Base-by-base conservation (phyloP, 2,888 invertebrate genomes). In the Notodonta ziczac region DNA sequence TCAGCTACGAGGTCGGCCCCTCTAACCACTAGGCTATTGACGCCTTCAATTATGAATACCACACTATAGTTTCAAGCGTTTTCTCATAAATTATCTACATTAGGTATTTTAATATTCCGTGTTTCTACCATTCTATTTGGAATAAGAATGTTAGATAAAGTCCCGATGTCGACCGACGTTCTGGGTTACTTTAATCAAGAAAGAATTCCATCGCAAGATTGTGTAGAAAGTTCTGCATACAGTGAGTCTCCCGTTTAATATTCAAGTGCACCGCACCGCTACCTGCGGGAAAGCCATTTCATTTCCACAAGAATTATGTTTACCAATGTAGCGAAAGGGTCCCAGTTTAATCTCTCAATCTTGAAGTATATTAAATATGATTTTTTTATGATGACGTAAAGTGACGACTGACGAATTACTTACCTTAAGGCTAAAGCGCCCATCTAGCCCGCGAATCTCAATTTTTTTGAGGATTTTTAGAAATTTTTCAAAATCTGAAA, bases 231-330 rank as follows among this genome's bases (percentile, higher is more conserved):
- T 7, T 16, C 9, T 50, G 50, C 50, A 16, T 50, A 42, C 42
- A 46, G 46, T n/a, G n/a, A n/a, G 46, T 35, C 32, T 32, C 50
- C 16, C 24, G 52, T 52, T 52, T 52, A 52, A 52, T 52, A 52
- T 52, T 32, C 10, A 50, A 50, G 50, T 50, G 50, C 50, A 50
- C 16, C 16, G 5, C 52, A 13, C 52, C 52, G 52, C 4, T 52
- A 52, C 32, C 24, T 35, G 32, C 24, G 52, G 32, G 52, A 32
- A 52, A 52, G 32, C 52, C 52, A 32, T 52, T 32, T 12, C 32
- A 52, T 52, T 52, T 32, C 32, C 52, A 32, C 32, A 32, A 13
- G 16, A 52, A 52, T 24, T 0, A 32, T 52, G 52, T 52, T 52
- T 52, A 52, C 52, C 52, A 13, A 9, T 50, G 50, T 50, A 50